Base-by-base conservation (phyloP, 2,113 vertebrate species). In the Anseranas semipalmata region DNA sequence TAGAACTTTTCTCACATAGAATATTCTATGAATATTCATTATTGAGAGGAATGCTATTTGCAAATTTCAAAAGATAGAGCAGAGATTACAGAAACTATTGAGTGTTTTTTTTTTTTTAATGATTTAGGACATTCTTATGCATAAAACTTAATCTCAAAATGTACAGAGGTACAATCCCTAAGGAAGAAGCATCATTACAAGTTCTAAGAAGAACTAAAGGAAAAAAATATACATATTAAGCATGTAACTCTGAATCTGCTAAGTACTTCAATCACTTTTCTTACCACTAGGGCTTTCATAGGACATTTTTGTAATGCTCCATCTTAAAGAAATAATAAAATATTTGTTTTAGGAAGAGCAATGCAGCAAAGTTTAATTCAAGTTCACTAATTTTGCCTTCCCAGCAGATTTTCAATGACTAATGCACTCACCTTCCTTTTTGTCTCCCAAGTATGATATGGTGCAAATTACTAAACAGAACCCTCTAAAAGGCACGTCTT, bases 301-400 rank as follows among this genome's bases (percentile, higher is more conserved):
- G 32, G 15, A 37, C 21, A 41, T 66, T 80, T 95, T 77, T 60
- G 33, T 80, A 91, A 91, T 68, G 50, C 35, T 63, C 10, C 6
- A n/a, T 75, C 92, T 90, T 72, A 75, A 58, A 89, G 19, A 81
- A 93, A 75, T 35, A 89, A 84, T 78, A 12, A 81, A 89, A 71
- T 63, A 65, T 16, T 87, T 87, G 27, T 33, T 85, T 90, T 53
- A 60, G 27, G 24, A 89, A 82, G 10, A 30, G 24, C 46, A 46
- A 25, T 13, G 15, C 45, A 66, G 39, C 15, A 15, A 85, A 65
- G 45, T 55, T 55, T 30, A 74, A 70, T 84, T 76, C 39, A 50
- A 77, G 13, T 15, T 74, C 32, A 32, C 33, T 55, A 3, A 41
- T 82, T 78, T 27, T 75, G 32, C n/a, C 12, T 63, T 78, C 43